Percentiles rank a stretch among this genome's conserved stretches.
Evolutionary conservation across 2,888 invertebrate genomes (phyloP).

Genomic region (Tipula vernalis): DNA sequence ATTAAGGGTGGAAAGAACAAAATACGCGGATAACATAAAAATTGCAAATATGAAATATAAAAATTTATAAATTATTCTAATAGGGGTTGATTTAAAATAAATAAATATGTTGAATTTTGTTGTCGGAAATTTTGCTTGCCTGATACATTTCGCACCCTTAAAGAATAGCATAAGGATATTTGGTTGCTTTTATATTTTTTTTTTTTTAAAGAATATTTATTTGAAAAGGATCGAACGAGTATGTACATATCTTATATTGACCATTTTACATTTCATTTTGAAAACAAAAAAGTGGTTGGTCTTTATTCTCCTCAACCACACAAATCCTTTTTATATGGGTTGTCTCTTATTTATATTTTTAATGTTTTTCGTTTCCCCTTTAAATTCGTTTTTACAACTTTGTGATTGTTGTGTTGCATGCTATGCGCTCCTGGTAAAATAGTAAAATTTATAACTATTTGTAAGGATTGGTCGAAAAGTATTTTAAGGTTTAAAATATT

Average conservation of each 20-base stretch:
- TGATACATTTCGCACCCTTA: slow-evolving; percentile 20
- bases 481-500: background rate
- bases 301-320: background rate
- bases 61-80: background rate
- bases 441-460: background rate
- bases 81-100: background rate
- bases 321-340: background rate
- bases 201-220: background rate
- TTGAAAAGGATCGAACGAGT: background rate
- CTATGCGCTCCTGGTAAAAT: slow-evolving; percentile 25
- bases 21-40: background rate
- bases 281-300: background rate
- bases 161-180: slow-evolving; percentile 17
- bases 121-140: slow-evolving; percentile 16
- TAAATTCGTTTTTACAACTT: background rate
- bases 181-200: background rate
- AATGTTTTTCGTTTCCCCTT: background rate
- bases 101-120: background rate
- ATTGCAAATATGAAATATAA: background rate
- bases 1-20: background rate
- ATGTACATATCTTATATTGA: background rate
- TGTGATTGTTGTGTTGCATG: background rate
- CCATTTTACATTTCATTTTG: background rate
- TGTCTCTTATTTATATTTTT: background rate
- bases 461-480: background rate